Conservation (phyloP, 2,113 vertebrate species). For the Orcinus orca region DNA sequence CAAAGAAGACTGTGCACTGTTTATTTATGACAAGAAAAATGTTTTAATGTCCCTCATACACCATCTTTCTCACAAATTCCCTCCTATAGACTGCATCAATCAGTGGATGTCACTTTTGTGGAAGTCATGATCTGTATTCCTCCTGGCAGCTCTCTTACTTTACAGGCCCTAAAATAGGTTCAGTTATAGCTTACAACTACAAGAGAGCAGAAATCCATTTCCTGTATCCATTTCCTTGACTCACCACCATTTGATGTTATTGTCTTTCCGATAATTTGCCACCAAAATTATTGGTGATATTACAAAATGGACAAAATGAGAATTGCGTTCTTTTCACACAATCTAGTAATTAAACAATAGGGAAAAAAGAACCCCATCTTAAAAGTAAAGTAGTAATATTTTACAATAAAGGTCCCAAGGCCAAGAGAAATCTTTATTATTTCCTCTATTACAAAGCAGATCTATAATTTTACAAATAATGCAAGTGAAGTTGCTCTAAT, state of each 20-base stretch:
- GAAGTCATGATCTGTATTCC: not conserved
- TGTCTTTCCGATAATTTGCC: not conserved
- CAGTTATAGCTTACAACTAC: not conserved
- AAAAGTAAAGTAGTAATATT: not conserved
- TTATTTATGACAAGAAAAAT: conserved; percentile 63
- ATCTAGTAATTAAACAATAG: not conserved
- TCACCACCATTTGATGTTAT: not conserved
- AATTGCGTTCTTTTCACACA: not conserved
- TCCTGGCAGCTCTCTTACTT: not conserved
- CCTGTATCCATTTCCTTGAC: not conserved
- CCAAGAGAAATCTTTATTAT: not conserved
- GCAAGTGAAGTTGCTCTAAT: not conserved
- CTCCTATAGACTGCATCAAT: conserved; percentile 34
- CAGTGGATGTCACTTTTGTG: not conserved
- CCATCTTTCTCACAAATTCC: not conserved
- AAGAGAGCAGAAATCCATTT: not conserved
- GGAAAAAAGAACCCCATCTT: not conserved
- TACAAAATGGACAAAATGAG: not conserved
- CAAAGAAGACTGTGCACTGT: not conserved
- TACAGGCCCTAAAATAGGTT: not conserved
- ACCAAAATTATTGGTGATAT: not conserved
- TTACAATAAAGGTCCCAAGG: not conserved
- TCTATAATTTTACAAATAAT: not conserved
- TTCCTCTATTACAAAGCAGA: not conserved
- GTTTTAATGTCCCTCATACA: conserved; percentile 11